Conservation (phyloP, 1,140 invertebrate genomes). For the Ceratosolen fusciceps region DNA sequence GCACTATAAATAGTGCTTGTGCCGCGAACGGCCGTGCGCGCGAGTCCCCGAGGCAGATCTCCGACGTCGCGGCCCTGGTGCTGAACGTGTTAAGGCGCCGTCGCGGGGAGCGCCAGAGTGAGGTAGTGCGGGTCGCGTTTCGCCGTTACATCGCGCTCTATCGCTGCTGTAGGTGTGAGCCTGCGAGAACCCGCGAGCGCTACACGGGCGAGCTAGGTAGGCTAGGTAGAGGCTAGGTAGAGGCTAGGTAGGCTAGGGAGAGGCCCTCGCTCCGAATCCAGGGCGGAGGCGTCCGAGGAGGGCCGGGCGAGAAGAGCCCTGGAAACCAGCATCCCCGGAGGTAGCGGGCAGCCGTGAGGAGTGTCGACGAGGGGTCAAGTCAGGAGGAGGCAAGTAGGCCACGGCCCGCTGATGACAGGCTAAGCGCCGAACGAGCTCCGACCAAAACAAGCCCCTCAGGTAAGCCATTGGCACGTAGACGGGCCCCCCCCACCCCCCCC, state of each 20-base stretch:
- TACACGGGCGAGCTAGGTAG: no score
- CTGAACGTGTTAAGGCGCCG: constrained; percentile 10
- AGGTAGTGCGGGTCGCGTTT: constrained; percentile 3
- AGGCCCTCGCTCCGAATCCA: neutral
- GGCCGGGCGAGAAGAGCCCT: neutral
- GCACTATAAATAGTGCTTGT: constrained; percentile 45
- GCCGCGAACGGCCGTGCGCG: constrained; percentile 11
- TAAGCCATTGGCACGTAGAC: constrained; percentile 8
- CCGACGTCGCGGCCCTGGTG: neutral
- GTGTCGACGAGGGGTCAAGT: no score
- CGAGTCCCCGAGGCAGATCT: neutral
- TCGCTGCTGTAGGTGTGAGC: no score
- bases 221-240: neutral
- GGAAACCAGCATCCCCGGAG: neutral
- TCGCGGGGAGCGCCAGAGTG: neutral
- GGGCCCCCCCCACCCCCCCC: no score
- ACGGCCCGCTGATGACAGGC: constrained; percentile 3
- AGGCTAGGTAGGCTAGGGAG: neutral
- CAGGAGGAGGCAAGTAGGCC: constrained; percentile 7
- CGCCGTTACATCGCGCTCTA: neutral
- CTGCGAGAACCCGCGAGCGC: neutral
- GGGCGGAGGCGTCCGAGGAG: neutral
- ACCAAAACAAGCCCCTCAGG: neutral
- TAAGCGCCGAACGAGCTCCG: neutral
- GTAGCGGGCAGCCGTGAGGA: neutral